Evolutionary conservation across 2,797 vertebrate species (phyloP), one percentile per base, ranked within the genome.

Genomic region (Pangasius krempfi): DNA sequence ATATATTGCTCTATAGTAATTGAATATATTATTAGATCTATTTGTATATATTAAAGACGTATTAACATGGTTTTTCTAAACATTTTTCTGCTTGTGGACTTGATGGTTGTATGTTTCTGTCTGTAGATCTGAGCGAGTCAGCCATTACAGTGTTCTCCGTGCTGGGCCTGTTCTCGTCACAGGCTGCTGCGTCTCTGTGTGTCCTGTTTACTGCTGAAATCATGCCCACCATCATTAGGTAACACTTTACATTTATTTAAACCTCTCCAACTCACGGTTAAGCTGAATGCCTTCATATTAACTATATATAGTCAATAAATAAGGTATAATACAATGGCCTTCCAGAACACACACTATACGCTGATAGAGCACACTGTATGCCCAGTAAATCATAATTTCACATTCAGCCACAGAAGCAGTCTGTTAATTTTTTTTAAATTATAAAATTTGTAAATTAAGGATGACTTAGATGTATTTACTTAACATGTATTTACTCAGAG

Each of bases 151-250:
- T 97, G 20, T 97, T 98, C 93, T 97, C 97, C 0, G 96, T 97
- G 86, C 94, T 98, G 58, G 97, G 97, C 9, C 96, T 98, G 72
- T 97, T 98, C 93, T 96, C 97, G 64, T 98, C 97, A 62, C 97
- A 97, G 91, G 97, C 97, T 22, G 97, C 97, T 0, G 96, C 96
- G 16, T 96, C 96, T 20, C 96, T 98, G 88, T 97, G 96, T 90
- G 95, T 97, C 92, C 95, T 98, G 90, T 97, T 98, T 89, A 97
- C 97, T 37, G 95, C 97, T 4, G 97, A 98, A 94, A 92, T 98
- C 93, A 97, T 98, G 94, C 97, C 97, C 73, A 97, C 97, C 73
- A 91, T 97, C 89, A 96, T 98, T 94, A 97, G 97, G 97, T 98
- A 94, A 90, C 40, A 80, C 40, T 50, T 72, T 33, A 44, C 9